phyloP scores from a whole-genome alignment of 2,113 vertebrate species.

The Euleptes europaea region DNA sequence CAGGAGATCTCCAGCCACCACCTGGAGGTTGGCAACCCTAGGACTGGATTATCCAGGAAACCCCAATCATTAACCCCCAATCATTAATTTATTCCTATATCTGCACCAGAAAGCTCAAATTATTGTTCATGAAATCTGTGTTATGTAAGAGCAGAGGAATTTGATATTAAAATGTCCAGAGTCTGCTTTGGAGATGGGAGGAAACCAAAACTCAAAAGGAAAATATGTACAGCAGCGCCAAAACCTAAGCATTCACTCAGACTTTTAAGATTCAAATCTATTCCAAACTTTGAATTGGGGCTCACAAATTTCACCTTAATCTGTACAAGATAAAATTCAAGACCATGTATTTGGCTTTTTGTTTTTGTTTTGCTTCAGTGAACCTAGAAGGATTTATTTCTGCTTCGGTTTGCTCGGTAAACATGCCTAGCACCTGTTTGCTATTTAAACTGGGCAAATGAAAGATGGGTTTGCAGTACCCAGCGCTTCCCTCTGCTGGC shows the following conservation, averaged over 20 bases:
- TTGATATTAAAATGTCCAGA: neutral
- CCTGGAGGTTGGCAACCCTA: no score
- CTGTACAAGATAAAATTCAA: neutral
- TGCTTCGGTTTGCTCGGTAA: neutral
- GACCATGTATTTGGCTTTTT: neutral
- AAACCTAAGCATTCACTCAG: neutral
- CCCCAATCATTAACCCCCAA: neutral
- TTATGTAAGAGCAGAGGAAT: neutral
- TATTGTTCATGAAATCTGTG: neutral
- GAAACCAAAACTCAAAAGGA: neutral
- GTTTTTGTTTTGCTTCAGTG: neutral
- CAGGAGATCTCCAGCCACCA: no score
- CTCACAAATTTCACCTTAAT: neutral
- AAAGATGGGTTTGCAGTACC: neutral
- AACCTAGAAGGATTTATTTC: no score
- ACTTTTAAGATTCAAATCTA: neutral
- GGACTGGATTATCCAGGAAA: neutral
- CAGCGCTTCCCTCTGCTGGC: neutral
- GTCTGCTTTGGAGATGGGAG: neutral
- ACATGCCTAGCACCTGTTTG: neutral
- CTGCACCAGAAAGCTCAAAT: neutral
- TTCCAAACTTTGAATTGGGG: neutral
- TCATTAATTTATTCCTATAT: neutral
- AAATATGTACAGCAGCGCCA: neutral
- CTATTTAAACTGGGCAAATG: neutral